These are phyloP conservation scores for Desoria tigrina DNA, from an alignment of 2,888 invertebrate genomes.

Conservation along the genomic window DNA sequence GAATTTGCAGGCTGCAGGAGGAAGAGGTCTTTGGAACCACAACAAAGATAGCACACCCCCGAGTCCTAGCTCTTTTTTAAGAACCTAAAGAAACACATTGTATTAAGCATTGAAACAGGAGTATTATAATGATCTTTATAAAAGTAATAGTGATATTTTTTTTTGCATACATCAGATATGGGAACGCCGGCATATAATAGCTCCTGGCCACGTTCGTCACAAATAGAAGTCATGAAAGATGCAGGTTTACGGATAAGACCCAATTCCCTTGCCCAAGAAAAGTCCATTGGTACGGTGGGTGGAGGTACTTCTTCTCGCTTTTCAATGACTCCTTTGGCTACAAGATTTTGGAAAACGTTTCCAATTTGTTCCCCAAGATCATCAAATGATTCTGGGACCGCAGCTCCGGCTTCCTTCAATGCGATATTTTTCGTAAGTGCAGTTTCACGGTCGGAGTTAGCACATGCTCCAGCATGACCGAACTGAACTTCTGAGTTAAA, in stretches of 20 bases:
- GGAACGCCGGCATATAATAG: constrained; percentile 92
- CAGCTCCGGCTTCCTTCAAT: constrained; percentile 77
- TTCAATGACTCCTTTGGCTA: constrained; percentile 77
- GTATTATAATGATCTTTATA: constrained; percentile 10
- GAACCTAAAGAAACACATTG: constrained; percentile 64
- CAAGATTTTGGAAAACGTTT: constrained; percentile 67
- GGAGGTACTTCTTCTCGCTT: constrained; percentile 91
- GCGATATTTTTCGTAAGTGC: constrained; percentile 89
- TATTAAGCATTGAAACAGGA: no score
- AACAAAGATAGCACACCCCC: constrained; percentile 95
- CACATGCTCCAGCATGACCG: constrained; percentile 98
- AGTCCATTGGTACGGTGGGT: constrained; percentile 99
- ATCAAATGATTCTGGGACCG: constrained; percentile 92
- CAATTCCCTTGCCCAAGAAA: constrained; percentile 96
- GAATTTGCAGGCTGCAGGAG: constrained; percentile 92
- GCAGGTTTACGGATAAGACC: constrained; percentile 98
- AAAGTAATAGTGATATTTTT: no score
- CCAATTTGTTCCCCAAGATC: constrained; percentile 78
- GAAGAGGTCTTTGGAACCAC: constrained; percentile 98
- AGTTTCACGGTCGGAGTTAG: constrained; percentile 89
- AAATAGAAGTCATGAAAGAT: constrained; percentile 98
- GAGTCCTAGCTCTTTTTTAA: constrained; percentile 93
- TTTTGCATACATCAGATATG: constrained; percentile 62
- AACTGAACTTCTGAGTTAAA: constrained; percentile 91
- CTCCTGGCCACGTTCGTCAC: constrained; percentile 98